Base-by-base conservation (phyloP, 2,797 vertebrate species). In the Notoglanidium macrostoma region DNA sequence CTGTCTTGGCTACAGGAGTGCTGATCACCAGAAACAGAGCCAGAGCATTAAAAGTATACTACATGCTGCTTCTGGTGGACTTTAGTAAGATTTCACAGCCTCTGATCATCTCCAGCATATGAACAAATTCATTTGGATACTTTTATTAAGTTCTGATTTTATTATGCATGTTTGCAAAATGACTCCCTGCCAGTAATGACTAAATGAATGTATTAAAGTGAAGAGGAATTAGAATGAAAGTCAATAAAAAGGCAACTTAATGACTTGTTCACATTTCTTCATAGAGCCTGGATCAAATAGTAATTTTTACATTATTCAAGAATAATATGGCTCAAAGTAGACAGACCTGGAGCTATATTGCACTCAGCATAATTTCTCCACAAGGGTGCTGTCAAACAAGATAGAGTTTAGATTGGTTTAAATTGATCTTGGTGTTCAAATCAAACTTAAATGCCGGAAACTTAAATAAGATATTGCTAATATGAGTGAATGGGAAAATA, bases 1-100 rank as follows among this genome's bases (percentile, higher is more conserved):
- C 29, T 76, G 29, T 65, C 79, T 83, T 35, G 68, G 79, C 86
- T n/a, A 21, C 19, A 83, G 79, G 6, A 44, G 17, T 68, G 59
- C 59, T 65, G 79, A 65, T n/a, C 46, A 46, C 57, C 79, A 65
- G 55, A 86, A 63, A 73, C 59, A 73, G 59, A 83, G 44, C 44
- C 11, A 76, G 46, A 5, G 5, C 46, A 61, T 80, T 61, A 54
- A 65, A 73, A 74, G 57, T n/a, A 65, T 32, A 65, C 3, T 19
- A 0, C 40, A 65, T 2, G 3, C 23, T 11, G n/a, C 9, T 49
- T 65, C 6, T 35, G 29, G 7, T 79, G 54, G 26, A 51, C 21
- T 29, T 76, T 26, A 77, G 51, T 15, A 55, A 65, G 44, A 32
- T 46, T 85, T 55, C 84, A 55, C 40, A 19, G 59, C 61, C 12